Evolutionary conservation across 1,140 invertebrate genomes (phyloP).

Genomic region (Trichogramma pretiosum): DNA sequence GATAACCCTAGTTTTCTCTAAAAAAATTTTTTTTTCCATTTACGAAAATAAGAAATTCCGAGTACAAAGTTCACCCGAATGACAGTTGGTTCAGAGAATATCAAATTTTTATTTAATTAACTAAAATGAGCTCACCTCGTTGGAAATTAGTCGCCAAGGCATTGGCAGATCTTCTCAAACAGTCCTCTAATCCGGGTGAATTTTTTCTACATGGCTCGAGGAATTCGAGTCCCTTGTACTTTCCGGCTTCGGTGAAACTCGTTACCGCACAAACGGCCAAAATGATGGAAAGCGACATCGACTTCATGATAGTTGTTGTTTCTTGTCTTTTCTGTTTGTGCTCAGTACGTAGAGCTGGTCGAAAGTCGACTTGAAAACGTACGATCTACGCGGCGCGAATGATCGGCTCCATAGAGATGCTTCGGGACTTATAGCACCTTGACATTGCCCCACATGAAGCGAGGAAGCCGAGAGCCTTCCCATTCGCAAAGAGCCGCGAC

Average conservation of each 20-base stretch:
- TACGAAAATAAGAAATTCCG: too few relatives aligned
- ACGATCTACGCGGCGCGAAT: slow-evolving; percentile 27
- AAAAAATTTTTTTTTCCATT: too few relatives aligned
- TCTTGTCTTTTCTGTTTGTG: not conserved
- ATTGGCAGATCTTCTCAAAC: slow-evolving; percentile 63
- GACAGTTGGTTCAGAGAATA: too few relatives aligned
- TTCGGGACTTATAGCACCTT: slow-evolving; percentile 42
- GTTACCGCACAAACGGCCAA: not conserved
- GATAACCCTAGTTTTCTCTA: too few relatives aligned
- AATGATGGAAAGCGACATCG: not conserved
- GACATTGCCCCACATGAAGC: slow-evolving; percentile 46
- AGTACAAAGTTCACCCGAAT: too few relatives aligned
- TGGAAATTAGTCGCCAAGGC: slow-evolving; percentile 58
- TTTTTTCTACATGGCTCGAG: slow-evolving; percentile 58
- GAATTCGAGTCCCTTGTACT: slow-evolving; percentile 43
- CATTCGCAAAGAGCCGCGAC: too few relatives aligned
- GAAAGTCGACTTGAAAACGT: slow-evolving; percentile 28
- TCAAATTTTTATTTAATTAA: too few relatives aligned
- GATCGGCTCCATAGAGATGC: slow-evolving; percentile 33
- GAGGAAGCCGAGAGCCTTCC: too few relatives aligned
- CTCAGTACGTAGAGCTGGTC: too few relatives aligned
- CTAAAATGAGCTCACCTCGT: slow-evolving; percentile 40
- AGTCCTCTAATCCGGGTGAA: slow-evolving; percentile 62
- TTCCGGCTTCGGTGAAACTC: slow-evolving; percentile 24
- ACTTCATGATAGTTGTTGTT: not conserved